phyloP scores from a whole-genome alignment of 2,113 vertebrate genomes.

The Rhea pennata region DNA sequence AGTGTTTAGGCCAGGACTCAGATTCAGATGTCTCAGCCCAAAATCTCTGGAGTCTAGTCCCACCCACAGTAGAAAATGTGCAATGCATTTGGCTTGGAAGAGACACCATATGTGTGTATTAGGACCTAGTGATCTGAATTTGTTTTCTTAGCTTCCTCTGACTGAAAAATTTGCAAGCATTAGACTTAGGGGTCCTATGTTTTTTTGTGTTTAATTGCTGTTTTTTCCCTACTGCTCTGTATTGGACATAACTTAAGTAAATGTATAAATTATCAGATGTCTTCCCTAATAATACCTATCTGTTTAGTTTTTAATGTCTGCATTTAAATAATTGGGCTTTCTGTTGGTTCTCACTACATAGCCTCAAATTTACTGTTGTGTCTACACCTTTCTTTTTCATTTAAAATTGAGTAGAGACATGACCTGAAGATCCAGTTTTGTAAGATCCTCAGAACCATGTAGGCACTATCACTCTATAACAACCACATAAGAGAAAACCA shows the following conservation, averaged over 20 bases:
- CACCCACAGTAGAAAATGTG: not conserved
- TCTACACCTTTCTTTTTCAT: constrained; percentile 18
- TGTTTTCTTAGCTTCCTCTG: not conserved
- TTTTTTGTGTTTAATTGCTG: not conserved
- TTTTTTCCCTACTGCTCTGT: not conserved
- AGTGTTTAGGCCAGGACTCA: not conserved
- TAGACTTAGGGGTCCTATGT: not conserved
- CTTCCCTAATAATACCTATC: constrained; percentile 15
- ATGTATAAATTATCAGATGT: not conserved
- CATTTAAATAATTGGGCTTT: constrained; percentile 51
- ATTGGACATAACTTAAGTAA: not conserved
- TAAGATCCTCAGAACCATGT: constrained; percentile 22
- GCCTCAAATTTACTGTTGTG: constrained; percentile 22
- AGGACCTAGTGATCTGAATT: not conserved
- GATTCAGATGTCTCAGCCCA: not conserved
- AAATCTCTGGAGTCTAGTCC: not conserved
- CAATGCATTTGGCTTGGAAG: not conserved
- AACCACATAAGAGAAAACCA: not conserved
- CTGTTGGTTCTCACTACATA: not conserved
- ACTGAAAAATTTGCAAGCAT: not conserved
- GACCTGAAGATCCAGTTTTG: constrained; percentile 66
- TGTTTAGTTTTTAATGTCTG: constrained; percentile 11
- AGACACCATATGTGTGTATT: not conserved
- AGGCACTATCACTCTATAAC: not conserved
- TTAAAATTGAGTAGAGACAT: not conserved